Base-by-base conservation (phyloP, 2,888 invertebrate genomes). In the Epirrhoe alternata region DNA sequence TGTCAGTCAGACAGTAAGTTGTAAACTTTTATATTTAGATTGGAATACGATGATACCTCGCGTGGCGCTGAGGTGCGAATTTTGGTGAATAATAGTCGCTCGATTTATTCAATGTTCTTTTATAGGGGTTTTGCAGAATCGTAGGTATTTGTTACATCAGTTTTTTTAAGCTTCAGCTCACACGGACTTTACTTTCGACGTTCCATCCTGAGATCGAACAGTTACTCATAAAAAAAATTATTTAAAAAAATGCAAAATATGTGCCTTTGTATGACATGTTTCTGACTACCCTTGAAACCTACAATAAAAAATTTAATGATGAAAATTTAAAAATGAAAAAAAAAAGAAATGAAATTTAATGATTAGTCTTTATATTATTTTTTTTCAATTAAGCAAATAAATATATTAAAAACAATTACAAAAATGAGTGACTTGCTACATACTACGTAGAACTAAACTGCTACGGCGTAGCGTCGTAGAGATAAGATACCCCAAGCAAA, bases 21-120 rank as follows among this genome's bases (percentile, higher is more conserved):
- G 16, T 1, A 6, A 47, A 42, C 0, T 42, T 12, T 47, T 47
- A 47, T 47, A 47, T 45, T 14, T 16, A 47, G 47, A 71, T 74
- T 64, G 71, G 74, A 72, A 72, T 68, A 64, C 57, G 69, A 72
- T 71, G 71, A 68, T 66, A 69, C 63, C 45, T 59, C 58, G 64
- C 50, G 58, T 31, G 56, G 57, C 49, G 64, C 63, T 63, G 69
- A 62, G 59, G 60, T 63, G 61, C 35, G 66, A 61, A 64, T 52
- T 65, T 42, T 17, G 8, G 33, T 54, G 63, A 56, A 42, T 56
- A 49, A 64, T 64, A 52, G 33, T 17, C 42, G 45, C 49, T 47
- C 33, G 47, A 53, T 53, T 61, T 38, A 57, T 65, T 51, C 55
- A 55, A 59, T 55, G 45, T 59, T 38, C 8, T 52, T 51, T 55